Evolutionary conservation across 2,113 vertebrate species (phyloP).

Genomic region (Ascaphus truei): DNA sequence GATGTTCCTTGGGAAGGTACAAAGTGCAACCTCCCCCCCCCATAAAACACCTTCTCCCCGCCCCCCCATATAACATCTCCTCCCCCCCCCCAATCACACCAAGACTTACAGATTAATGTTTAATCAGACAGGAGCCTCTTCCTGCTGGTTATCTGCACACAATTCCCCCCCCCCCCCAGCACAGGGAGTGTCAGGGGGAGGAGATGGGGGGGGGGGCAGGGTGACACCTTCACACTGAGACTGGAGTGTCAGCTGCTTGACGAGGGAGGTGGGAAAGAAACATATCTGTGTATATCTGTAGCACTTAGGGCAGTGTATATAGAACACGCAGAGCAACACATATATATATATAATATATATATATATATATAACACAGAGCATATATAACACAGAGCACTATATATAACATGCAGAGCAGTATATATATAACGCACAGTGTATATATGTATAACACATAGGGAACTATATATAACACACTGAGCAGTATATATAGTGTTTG

Average conservation of each 20-base stretch:
- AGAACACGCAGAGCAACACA: no score
- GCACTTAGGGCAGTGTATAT: no score
- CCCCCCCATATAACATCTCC: slow-evolving; percentile 1
- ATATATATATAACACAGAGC: no score
- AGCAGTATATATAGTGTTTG: no score
- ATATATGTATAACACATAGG: no score
- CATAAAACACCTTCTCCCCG: slow-evolving; percentile 1
- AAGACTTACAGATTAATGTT: slow-evolving; percentile 23
- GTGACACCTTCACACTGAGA: not conserved
- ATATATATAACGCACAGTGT: no score
- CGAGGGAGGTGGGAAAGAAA: not conserved
- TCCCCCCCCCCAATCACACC: not conserved
- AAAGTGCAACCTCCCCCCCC: slow-evolving; percentile 8
- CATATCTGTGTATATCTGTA: no score
- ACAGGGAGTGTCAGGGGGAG: slow-evolving; percentile 15
- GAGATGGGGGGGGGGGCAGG: not conserved
- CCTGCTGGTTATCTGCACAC: not conserved
- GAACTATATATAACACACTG: no score
- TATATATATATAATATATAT: no score
- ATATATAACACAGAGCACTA: no score
- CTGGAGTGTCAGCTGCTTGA: not conserved
- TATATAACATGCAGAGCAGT: no score
- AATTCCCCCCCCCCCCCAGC: not conserved
- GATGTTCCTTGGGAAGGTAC: slow-evolving; percentile 11
- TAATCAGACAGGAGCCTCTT: slow-evolving; percentile 19